phyloP scores from a whole-genome alignment of 2,113 vertebrate genomes.

The Pitta sordida region DNA sequence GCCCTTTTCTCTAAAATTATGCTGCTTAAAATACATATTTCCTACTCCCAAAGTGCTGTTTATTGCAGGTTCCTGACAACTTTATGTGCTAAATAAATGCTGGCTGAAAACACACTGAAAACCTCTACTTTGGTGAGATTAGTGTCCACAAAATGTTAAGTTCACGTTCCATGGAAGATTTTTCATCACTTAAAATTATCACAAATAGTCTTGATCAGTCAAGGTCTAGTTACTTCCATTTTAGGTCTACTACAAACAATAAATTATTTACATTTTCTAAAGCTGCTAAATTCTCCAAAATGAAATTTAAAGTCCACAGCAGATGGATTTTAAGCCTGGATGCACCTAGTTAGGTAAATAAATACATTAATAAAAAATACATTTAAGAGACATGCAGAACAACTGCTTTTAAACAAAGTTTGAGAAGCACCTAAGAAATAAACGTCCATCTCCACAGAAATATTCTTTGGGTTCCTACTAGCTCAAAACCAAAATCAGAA shows the following conservation, averaged over 20 bases:
- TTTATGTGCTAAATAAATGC: not conserved
- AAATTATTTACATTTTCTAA: not conserved
- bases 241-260: not conserved
- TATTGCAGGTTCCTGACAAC: not conserved
- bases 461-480: not conserved
- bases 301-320: not conserved
- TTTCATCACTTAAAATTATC: not conserved
- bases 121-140: not conserved
- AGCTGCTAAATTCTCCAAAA: not conserved
- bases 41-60: not conserved
- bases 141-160: not conserved
- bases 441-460: not conserved
- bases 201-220: not conserved
- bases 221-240: not conserved
- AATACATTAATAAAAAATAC: not conserved
- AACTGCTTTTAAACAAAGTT: not conserved
- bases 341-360: not conserved
- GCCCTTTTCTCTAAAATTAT: not conserved
- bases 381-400: not conserved
- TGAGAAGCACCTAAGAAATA: not conserved
- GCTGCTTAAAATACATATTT: not conserved
- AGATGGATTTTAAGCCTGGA: not conserved
- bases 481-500: not conserved
- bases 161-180: not conserved
- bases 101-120: not conserved